Percentiles rank a stretch among this genome's conserved stretches.
phyloP scores from a whole-genome alignment of 2,113 vertebrate species.

The Camelus bactrianus region DNA sequence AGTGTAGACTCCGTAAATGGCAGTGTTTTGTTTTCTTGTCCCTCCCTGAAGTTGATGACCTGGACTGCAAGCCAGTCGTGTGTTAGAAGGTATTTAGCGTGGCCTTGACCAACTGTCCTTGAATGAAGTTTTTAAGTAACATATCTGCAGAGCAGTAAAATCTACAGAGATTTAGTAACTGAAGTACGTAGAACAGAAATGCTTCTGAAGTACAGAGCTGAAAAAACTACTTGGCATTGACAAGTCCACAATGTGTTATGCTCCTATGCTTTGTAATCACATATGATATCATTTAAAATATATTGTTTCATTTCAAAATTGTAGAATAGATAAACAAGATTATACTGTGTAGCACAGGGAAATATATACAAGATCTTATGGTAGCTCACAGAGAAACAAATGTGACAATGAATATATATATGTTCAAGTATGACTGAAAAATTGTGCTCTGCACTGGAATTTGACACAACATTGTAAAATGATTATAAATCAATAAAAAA shows the following conservation, averaged over 20 bases:
- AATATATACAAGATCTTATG: too few relatives aligned
- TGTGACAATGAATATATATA: too few relatives aligned
- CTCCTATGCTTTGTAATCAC: neutral
- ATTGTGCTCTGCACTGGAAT: too few relatives aligned
- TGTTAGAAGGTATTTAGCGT: neutral
- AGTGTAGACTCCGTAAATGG: neutral
- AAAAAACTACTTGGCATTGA: neutral
- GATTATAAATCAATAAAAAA: too few relatives aligned
- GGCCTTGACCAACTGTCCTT: neutral
- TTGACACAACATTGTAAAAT: too few relatives aligned
- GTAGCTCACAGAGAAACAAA: too few relatives aligned
- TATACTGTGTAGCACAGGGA: too few relatives aligned
- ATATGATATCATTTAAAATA: neutral
- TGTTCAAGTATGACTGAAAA: too few relatives aligned
- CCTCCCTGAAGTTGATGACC: neutral
- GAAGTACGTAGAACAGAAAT: neutral
- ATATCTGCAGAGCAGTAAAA: neutral
- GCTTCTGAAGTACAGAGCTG: neutral
- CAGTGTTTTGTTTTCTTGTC: neutral
- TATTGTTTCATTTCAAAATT: neutral
- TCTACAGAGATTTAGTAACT: neutral
- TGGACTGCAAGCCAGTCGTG: fast-evolving
- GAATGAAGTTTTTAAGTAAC: neutral
- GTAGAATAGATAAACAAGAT: too few relatives aligned
- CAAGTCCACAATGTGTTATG: neutral